A percentile compares a stretch with the other conserved stretches of the same genome.
These are phyloP conservation scores for Melanostoma scalare DNA, from an alignment of 2,888 invertebrate species.

Conservation along the genomic window DNA sequence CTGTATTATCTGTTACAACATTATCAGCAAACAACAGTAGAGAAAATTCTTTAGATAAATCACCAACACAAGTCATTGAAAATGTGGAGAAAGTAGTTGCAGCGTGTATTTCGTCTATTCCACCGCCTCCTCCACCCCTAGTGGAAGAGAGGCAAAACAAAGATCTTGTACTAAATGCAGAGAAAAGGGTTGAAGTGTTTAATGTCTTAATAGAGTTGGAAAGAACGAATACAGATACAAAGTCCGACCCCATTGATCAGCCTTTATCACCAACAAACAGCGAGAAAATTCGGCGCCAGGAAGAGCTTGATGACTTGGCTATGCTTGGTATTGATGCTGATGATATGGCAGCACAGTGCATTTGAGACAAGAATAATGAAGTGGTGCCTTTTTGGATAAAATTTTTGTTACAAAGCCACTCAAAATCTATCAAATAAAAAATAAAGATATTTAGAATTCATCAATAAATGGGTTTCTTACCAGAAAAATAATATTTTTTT, in stretches of 20 bases:
- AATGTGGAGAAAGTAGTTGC: constrained; percentile 47
- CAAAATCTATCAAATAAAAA: no score
- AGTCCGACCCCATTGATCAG: constrained; percentile 78
- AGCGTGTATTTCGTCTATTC: constrained; percentile 60
- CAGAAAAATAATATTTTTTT: no score
- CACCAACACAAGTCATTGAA: constrained; percentile 33
- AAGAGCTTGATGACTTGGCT: constrained; percentile 88
- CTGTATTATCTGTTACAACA: constrained; percentile 55
- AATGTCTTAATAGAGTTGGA: constrained; percentile 8
- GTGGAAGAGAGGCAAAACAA: not conserved
- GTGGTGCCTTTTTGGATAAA: constrained; percentile 16
- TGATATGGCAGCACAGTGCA: constrained; percentile 84
- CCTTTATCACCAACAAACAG: constrained; percentile 79
- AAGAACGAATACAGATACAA: constrained; percentile 74
- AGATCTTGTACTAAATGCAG: constrained; percentile 15
- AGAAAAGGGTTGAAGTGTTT: constrained; percentile 7
- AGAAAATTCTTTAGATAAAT: constrained; percentile 62
- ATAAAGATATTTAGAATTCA: no score
- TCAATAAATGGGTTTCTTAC: no score
- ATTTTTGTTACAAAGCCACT: not conserved
- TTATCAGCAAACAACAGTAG: constrained; percentile 48
- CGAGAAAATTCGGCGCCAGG: constrained; percentile 82
- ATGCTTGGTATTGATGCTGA: constrained; percentile 93
- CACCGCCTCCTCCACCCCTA: constrained; percentile 73
- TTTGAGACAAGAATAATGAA: constrained; percentile 74